These are phyloP conservation scores for Oceanodroma leucorhoa DNA, from an alignment of 2,797 vertebrate species.

Conservation along the genomic window DNA sequence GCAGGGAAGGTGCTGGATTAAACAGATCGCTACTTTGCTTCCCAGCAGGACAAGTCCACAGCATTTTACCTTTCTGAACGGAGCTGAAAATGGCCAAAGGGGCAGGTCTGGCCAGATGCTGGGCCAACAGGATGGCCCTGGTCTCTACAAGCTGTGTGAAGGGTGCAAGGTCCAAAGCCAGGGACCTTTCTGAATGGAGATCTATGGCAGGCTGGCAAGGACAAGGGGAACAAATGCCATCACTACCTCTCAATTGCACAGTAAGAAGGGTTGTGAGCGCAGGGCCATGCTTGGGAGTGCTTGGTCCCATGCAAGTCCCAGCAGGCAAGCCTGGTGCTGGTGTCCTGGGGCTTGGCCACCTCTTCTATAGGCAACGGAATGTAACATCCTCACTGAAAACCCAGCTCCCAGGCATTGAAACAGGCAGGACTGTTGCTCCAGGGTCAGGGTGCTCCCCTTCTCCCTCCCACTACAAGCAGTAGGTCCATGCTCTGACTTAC, in stretches of 20 bases:
- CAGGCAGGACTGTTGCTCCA: background rate
- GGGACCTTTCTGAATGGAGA: background rate
- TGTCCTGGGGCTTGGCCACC: background rate
- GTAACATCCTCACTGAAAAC: background rate
- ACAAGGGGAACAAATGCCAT: background rate
- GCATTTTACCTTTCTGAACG: background rate
- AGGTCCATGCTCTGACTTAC: background rate
- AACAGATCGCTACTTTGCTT: background rate
- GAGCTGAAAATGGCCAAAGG: background rate
- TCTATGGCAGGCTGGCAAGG: background rate
- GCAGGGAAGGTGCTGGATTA: background rate
- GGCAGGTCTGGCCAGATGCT: background rate
- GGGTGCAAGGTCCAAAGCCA: background rate
- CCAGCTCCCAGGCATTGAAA: background rate
- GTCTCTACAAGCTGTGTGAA: background rate
- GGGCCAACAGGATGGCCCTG: background rate
- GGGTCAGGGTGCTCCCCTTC: background rate
- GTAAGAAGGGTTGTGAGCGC: background rate
- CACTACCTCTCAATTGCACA: background rate
- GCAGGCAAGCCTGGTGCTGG: background rate
- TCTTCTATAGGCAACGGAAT: background rate
- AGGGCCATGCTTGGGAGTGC: background rate
- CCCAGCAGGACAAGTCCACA: background rate
- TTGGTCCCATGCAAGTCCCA: fast-evolving
- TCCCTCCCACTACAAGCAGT: background rate